Evolutionary conservation across 2,113 vertebrate genomes (phyloP).

Genomic region (Chitala chitala): DNA sequence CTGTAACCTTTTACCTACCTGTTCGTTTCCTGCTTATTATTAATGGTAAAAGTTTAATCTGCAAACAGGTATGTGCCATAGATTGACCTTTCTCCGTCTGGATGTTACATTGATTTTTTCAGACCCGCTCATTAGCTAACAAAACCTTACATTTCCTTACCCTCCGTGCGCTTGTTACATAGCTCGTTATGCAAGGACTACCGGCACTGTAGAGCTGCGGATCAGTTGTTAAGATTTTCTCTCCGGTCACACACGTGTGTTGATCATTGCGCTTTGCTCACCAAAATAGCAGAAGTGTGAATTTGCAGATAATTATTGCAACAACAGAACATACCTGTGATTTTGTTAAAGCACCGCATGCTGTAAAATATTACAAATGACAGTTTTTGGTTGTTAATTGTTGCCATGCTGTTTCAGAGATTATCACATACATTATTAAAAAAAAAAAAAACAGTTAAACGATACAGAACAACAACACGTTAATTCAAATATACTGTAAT

Average conservation of each 20-base stretch:
- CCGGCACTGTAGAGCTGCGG: background rate
- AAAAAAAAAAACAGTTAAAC: too few species aligned
- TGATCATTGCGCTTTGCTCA: background rate
- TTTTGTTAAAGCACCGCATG: too few species aligned
- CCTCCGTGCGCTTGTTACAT: constrained; percentile 16
- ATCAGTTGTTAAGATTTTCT: background rate
- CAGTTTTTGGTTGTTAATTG: too few species aligned
- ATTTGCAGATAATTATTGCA: background rate
- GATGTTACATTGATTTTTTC: constrained; percentile 45
- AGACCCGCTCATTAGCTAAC: constrained; percentile 46
- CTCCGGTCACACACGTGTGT: background rate
- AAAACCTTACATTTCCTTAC: constrained; percentile 51
- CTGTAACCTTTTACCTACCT: background rate
- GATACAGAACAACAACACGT: too few species aligned
- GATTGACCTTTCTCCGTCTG: background rate
- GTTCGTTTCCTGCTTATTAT: background rate
- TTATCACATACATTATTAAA: too few species aligned
- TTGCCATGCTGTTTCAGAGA: too few species aligned
- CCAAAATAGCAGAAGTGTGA: background rate
- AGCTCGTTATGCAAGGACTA: background rate
- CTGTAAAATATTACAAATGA: too few species aligned
- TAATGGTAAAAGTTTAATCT: background rate
- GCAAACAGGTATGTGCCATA: background rate
- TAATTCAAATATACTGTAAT: too few species aligned
- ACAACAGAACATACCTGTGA: background rate